Evolutionary conservation across 2,113 vertebrate species (phyloP), one percentile per base, ranked within the genome.

Genomic region (Urocynchramus pylzowi): DNA sequence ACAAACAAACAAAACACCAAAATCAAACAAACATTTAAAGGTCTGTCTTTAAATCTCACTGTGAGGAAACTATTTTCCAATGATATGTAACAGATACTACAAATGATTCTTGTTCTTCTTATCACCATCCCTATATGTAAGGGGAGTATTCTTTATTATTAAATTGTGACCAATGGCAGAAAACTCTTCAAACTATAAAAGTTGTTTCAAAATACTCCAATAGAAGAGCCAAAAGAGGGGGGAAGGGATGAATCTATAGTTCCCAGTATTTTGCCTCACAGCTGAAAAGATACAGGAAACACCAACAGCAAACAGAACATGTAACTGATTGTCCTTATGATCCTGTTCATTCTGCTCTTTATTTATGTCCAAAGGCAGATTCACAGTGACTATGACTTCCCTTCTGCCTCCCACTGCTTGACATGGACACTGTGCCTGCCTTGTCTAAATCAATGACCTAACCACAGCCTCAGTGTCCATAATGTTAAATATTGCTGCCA

Each of bases 211-310:
- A 68, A 15, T 9, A 17, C 6, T 77, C 27, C 4, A 0, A 2
- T 4, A 54, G 23, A 59, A 24, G 5, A 71, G 3, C 1, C 33
- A 20, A n/a, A 1, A 4, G 2, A 3, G 6, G 4, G 4, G 2
- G 5, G 20, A 63, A 67, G 8, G 9, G 7, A 28, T 21, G 4
- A 35, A 33, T 33, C 10, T 39, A 1, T 14, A 26, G 2, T 63
- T 80, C 35, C 30, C 26, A 33, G 3, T 50, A 19, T 42, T 94
- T 81, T 59, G 3, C 7, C 45, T 14, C 2, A 13, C 3, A 17
- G 4, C 11, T 47, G 11, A 71, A 63, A 68, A 8, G 11, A 24
- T 10, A 35, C 2, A 60, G 15, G 5, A 8, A 23, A 30, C 6
- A 59, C 13, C 5, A 11, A 9, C 24, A 63, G 33, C n/a, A 83